Base-by-base conservation (phyloP, 1,140 invertebrate genomes). In the Panagrolaimus sp. region DNA sequence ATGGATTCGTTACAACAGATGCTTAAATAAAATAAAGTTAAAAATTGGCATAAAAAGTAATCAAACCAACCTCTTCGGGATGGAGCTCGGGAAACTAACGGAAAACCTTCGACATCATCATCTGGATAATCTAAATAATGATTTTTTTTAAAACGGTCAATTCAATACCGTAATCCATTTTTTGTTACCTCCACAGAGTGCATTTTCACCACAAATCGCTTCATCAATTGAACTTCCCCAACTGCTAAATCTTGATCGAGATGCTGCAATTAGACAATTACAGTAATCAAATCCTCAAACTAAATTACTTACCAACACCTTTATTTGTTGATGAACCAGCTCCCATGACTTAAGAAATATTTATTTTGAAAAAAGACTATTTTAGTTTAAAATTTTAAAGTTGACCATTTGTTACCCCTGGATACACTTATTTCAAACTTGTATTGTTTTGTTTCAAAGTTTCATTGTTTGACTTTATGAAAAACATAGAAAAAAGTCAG, bases 151-250 rank as follows among this genome's bases (percentile, higher is more conserved):
- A 2, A 38, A 7, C 7, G 7, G 2, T 38, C 32, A n/a, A n/a
- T 38, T 2, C 2, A 38, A 38, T 2, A 38, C 32, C 2, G 32
- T 38, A 38, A 38, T 38, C 2, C n/a, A n/a, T n/a, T n/a, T n/a
- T n/a, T n/a, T n/a, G n/a, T n/a, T 4, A 38, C 32, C 32, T 12
- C 52, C 52, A 58, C 52, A 58, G 17, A 58, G 21, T 12, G 52
- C 52, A 58, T 58, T 28, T 10, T 58, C 52, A 4, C 52, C 52
- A 21, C 52, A 58, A 58, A 58, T 21, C 1, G 52, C 52, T 58
- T 58, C 52, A 58, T 58, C 52, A 14, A 58, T 58, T n/a, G 52
- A 58, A 17, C 52, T 58, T 21, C 52, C 52, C 52, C 52, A 58
- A 21, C 52, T 58, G 28, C 52, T 58, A 28, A 26, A 58, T 21